Evolutionary conservation across 2,113 vertebrate genomes (phyloP).

Genomic region (Macaca nemestrina): DNA sequence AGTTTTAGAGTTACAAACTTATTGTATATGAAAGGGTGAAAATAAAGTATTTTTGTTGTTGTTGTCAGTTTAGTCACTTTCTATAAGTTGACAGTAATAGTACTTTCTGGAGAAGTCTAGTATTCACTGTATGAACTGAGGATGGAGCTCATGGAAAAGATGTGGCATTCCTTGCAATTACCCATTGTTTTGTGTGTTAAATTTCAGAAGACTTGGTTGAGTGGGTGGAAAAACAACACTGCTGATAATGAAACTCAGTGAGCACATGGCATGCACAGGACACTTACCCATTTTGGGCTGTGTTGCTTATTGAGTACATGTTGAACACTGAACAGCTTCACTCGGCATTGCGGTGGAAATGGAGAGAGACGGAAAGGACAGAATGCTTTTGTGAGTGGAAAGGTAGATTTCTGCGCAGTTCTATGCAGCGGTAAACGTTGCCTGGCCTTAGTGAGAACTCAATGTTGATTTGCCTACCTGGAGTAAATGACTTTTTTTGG

Average conservation of each 20-base stretch:
- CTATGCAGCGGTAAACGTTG: not conserved
- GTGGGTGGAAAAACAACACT: not conserved
- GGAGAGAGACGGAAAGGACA: not conserved
- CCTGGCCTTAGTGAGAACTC: not conserved
- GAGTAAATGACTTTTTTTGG: not conserved
- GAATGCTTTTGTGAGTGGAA: constrained; percentile 8
- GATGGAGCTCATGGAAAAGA: not conserved
- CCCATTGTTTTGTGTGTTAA: not conserved
- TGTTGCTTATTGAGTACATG: not conserved
- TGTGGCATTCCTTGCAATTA: not conserved
- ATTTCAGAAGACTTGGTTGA: not conserved
- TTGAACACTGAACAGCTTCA: not conserved
- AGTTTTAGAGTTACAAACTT: not conserved
- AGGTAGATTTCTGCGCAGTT: not conserved
- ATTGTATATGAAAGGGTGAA: not conserved
- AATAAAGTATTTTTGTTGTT: not conserved
- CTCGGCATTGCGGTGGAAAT: not conserved
- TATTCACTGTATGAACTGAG: not conserved
- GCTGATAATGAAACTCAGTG: not conserved
- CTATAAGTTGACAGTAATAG: not conserved
- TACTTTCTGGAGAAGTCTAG: not conserved
- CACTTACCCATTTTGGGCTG: not conserved
- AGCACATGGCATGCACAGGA: not conserved
- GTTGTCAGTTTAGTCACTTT: not conserved
- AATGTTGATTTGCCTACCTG: not conserved